Evolutionary conservation across 2,113 vertebrate genomes (phyloP).

Genomic region (Pseudolaguvia tuberculata): DNA sequence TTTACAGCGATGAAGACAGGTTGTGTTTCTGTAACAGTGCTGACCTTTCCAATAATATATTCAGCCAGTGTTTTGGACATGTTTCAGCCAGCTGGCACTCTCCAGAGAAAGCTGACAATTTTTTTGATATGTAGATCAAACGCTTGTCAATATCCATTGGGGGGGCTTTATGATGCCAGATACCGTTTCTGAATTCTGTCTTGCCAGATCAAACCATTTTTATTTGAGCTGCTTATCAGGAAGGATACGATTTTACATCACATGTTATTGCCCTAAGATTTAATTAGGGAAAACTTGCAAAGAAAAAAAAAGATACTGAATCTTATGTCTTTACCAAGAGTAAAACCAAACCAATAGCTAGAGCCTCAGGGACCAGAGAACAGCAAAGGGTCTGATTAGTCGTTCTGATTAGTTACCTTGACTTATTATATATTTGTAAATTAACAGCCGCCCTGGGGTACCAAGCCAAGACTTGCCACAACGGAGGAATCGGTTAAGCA

Average conservation of each 20-base stretch:
- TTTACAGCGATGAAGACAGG: neutral
- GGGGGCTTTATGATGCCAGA: conserved; percentile 32
- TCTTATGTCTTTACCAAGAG: neutral
- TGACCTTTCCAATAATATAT: conserved; percentile 4
- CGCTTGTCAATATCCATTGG: conserved; percentile 16
- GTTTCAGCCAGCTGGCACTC: conserved; percentile 7
- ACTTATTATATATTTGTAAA: conserved; percentile 45
- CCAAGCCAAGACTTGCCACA: conserved; percentile 15
- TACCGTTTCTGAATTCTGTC: neutral
- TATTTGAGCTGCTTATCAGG: neutral
- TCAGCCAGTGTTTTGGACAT: neutral
- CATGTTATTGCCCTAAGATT: neutral
- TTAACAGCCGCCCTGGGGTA: conserved; percentile 27
- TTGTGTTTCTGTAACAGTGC: conserved; percentile 9
- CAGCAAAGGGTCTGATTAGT: conserved; percentile 18
- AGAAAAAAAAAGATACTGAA: neutral
- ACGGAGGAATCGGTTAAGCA: conserved; percentile 4
- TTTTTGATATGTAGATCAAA: conserved; percentile 38
- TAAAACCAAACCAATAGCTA: conserved; percentile 26
- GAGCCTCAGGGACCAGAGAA: conserved; percentile 20
- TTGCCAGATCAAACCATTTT: neutral
- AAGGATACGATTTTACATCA: neutral
- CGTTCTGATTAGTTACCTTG: conserved; percentile 46
- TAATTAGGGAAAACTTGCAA: neutral
- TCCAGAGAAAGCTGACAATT: conserved; percentile 13